Evolutionary conservation across 1,140 invertebrate genomes (phyloP).

Genomic region (Brachionus rotundiformis): DNA sequence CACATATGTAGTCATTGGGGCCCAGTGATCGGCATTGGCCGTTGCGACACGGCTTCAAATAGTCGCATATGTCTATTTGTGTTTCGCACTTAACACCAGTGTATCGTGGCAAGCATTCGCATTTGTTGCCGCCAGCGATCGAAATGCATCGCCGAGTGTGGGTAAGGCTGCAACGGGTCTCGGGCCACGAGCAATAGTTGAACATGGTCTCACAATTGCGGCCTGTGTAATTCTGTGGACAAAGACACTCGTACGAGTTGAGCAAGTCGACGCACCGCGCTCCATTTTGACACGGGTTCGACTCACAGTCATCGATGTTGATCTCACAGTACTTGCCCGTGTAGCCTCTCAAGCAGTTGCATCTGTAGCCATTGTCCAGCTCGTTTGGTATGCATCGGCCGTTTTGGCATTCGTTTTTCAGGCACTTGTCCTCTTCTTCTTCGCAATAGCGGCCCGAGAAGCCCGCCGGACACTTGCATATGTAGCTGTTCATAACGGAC

Average conservation of each 20-base stretch:
- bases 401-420: constrained; percentile 80
- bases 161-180: neutral
- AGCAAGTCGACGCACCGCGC: constrained; percentile 27
- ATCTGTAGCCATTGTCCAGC: constrained; percentile 68
- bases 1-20: constrained; percentile 19
- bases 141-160: constrained; percentile 32
- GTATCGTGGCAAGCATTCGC: constrained; percentile 34
- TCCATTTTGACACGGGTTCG: constrained; percentile 45
- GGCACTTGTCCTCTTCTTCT: constrained; percentile 65
- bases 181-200: constrained; percentile 25
- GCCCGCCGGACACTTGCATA: constrained; percentile 82
- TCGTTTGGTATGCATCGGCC: constrained; percentile 80
- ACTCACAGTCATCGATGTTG: constrained; percentile 27
- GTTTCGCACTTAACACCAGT: constrained; percentile 52
- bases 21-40: constrained; percentile 31
- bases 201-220: constrained; percentile 54
- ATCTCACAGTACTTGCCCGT: constrained; percentile 51
- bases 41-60: constrained; percentile 34
- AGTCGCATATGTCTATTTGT: constrained; percentile 13
- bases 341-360: constrained; percentile 52
- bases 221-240: constrained; percentile 55
- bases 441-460: constrained; percentile 84
- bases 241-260: constrained; percentile 55
- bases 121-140: constrained; percentile 30
- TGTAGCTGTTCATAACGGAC: constrained; percentile 83